Percentiles rank a stretch among this genome's conserved stretches.
phyloP scores from a whole-genome alignment of 2,113 vertebrate species.

The Nannobrachium achirus region DNA sequence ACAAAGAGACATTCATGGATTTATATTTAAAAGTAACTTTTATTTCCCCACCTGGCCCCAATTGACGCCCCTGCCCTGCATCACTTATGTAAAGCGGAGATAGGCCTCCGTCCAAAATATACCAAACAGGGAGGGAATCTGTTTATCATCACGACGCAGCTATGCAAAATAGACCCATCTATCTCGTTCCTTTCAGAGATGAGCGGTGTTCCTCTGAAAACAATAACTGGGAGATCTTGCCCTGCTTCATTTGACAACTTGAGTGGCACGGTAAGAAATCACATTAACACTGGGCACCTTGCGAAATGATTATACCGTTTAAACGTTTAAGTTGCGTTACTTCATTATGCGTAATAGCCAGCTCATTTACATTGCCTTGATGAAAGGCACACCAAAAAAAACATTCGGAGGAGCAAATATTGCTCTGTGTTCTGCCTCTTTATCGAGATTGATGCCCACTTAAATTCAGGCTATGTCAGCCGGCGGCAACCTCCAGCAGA shows the following conservation, averaged over 20 bases:
- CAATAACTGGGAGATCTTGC: slow-evolving; percentile 19
- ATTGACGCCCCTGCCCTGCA: slow-evolving; percentile 35
- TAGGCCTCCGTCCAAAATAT: slow-evolving; percentile 57
- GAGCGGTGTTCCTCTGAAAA: slow-evolving; percentile 18
- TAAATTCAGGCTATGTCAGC: slow-evolving; percentile 74
- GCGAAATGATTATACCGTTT: slow-evolving; percentile 19
- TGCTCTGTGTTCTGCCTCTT: slow-evolving; percentile 62
- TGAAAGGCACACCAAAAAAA: slow-evolving; percentile 28
- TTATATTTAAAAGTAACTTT: too few relatives aligned
- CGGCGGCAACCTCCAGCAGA: slow-evolving; percentile 69
- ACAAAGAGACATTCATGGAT: too few relatives aligned
- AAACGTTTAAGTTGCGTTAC: slow-evolving; percentile 27
- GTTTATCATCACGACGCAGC: slow-evolving; percentile 68
- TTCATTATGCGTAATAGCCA: slow-evolving; percentile 37
- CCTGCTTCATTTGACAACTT: neutral
- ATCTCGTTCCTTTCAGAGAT: slow-evolving; percentile 46
- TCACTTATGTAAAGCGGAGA: slow-evolving; percentile 54
- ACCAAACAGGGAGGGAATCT: slow-evolving; percentile 52
- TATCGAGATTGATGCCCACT: slow-evolving; percentile 75
- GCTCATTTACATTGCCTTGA: slow-evolving; percentile 47
- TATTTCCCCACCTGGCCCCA: too few relatives aligned
- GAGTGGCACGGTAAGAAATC: slow-evolving; percentile 3
- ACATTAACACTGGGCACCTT: slow-evolving; percentile 4
- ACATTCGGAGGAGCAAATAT: slow-evolving; percentile 48
- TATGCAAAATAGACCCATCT: slow-evolving; percentile 57